Evolutionary conservation across 2,113 vertebrate species (phyloP), one percentile per base, ranked within the genome.

Genomic region (Chlorocebus sabaeus): DNA sequence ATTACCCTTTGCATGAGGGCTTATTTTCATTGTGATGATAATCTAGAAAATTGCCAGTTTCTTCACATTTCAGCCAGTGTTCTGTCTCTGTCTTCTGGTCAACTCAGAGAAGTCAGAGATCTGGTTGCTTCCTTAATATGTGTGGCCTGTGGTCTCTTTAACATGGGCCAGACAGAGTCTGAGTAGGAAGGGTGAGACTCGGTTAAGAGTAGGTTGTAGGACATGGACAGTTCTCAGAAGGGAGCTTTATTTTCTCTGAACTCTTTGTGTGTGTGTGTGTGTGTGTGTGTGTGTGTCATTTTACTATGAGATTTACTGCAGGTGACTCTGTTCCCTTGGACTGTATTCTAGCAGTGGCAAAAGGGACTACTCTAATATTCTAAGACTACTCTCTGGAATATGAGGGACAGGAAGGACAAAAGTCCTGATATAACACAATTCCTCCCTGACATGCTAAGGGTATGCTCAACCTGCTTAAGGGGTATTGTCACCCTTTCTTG

Each of bases 131-230:
- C 4, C 25, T 91, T 45, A 11, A 17, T 2, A 18, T 14, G 18
- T 64, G 6, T 17, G 84, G 61, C 8, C 30, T 61, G 3, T 12
- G 16, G 6, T 83, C 8, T 68, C n/a, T 72, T 45, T 75, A 80
- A 20, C 0, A 1, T 23, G 11, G 8, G 8, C 20, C 50, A 89
- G 23, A n/a, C 0, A 64, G 2, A 57, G 16, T 38, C 13, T 55
- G 16, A 40, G 5, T 8, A 79, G 30, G 27, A 59, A 94, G 27
- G 3, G 13, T 70, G 23, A 40, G 10, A 16, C 50, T 75, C 75
- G 13, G 22, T 43, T 43, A 93, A 90, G 23, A 52, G 35, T 3
- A 52, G 14, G 22, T 12, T 87, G 2, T 40, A 57, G 20, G 50
- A 84, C 18, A n/a, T 52, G 10, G 3, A 83, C 27, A n/a, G 16